phyloP scores from a whole-genome alignment of 2,113 vertebrate species.

The Anarhynchus alexandrinus region DNA sequence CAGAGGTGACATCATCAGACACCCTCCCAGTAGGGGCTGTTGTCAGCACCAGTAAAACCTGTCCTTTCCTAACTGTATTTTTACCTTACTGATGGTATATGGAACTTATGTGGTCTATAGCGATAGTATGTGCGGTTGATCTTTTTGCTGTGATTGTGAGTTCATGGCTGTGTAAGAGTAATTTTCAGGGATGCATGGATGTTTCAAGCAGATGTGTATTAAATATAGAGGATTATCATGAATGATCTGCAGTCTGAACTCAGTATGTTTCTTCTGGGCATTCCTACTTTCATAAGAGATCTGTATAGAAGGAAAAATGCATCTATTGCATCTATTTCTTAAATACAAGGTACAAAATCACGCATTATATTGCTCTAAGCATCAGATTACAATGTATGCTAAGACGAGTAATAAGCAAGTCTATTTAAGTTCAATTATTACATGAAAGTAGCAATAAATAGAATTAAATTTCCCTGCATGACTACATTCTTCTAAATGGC shows the following conservation, averaged over 20 bases:
- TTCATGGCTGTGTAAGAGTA: not conserved
- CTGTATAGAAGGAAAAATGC: not conserved
- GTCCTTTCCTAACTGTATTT: not conserved
- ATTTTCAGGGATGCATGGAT: not conserved
- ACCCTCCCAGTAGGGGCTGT: not conserved
- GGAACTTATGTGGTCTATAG: not conserved
- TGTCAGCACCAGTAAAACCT: not conserved
- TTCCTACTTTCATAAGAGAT: not conserved
- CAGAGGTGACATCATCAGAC: not conserved
- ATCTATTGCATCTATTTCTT: not conserved
- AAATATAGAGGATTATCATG: not conserved
- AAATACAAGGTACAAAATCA: not conserved
- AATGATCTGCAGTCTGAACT: not conserved
- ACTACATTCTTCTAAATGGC: not conserved
- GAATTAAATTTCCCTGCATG: not conserved
- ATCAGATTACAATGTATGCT: not conserved
- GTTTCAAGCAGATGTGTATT: not conserved
- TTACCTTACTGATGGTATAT: not conserved
- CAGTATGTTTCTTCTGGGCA: not conserved
- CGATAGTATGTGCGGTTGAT: not conserved
- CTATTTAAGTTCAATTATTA: not conserved
- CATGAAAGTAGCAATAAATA: not conserved
- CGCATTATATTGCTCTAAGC: not conserved
- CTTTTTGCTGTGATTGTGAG: not conserved
- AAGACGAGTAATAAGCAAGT: not conserved